phyloP scores from a whole-genome alignment of 2,113 vertebrate species.

The Chrysemys picta region DNA sequence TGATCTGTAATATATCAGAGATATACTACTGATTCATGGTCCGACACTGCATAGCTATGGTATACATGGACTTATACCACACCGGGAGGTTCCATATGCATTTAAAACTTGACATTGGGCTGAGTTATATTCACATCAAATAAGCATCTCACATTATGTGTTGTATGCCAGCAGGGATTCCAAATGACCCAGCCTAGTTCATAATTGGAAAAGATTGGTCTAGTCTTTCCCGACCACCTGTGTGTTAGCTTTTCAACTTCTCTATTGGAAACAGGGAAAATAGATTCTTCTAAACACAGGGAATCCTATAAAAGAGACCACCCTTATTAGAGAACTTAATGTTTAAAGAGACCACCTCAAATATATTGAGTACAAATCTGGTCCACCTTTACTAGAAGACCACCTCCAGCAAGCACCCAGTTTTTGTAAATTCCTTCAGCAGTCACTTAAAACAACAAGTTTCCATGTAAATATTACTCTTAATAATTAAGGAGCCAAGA shows the following conservation, averaged over 20 bases:
- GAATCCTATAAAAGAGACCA: constrained; percentile 21
- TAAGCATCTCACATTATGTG: background rate
- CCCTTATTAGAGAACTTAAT: background rate
- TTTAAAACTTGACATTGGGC: background rate
- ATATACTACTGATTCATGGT: constrained; percentile 13
- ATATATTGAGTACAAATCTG: background rate
- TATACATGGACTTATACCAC: background rate
- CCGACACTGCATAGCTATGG: background rate
- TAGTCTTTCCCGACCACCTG: constrained; percentile 33
- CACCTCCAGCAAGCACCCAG: background rate
- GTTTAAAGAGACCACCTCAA: background rate
- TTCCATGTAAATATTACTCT: background rate
- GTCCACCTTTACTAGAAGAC: background rate
- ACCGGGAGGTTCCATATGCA: background rate
- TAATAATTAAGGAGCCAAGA: background rate
- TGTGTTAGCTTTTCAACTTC: constrained; percentile 26
- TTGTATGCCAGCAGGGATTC: background rate
- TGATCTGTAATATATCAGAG: background rate
- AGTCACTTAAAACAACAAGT: background rate
- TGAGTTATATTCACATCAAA: background rate
- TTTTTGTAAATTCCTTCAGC: background rate
- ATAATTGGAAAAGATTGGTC: constrained; percentile 41
- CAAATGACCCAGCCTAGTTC: constrained; percentile 1
- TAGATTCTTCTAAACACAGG: constrained; percentile 1
- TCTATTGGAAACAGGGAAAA: constrained; percentile 33